Evolutionary conservation across 1,140 invertebrate genomes (phyloP).

Genomic region (Neodiprion fabricii): DNA sequence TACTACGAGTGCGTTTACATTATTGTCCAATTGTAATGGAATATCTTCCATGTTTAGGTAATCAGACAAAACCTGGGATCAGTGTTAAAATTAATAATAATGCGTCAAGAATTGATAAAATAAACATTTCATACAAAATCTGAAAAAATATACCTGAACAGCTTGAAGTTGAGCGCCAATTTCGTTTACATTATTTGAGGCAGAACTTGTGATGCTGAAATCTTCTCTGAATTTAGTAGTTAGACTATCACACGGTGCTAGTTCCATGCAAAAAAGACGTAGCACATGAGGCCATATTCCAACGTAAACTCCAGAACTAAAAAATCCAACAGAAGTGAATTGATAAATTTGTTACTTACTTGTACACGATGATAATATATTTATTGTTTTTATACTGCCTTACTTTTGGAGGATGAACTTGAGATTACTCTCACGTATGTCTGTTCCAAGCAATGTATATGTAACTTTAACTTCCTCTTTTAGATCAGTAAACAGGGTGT

Average conservation of each 20-base stretch:
- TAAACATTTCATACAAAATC: not conserved
- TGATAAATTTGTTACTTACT: not conserved
- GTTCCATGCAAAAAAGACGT: conserved; percentile 23
- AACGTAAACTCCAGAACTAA: conserved; percentile 12
- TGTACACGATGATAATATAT: not conserved
- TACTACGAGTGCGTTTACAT: conserved; percentile 32
- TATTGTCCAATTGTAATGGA: conserved; percentile 8
- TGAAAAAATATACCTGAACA: conserved; percentile 23
- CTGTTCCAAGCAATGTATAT: conserved; percentile 25
- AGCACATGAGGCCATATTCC: conserved; percentile 32
- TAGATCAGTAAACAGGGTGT: conserved; percentile 25
- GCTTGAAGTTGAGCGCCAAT: conserved; percentile 24
- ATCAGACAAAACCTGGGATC: conserved; percentile 25
- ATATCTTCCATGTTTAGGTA: conserved; percentile 26
- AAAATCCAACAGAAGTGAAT: not conserved
- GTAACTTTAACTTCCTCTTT: conserved; percentile 28
- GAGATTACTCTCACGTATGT: conserved; percentile 10
- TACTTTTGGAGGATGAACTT: conserved; percentile 10
- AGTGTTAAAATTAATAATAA: not conserved
- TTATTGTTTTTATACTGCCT: not conserved
- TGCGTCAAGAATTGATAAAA: not conserved
- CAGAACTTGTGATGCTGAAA: not conserved
- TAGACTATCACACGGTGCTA: conserved; percentile 8
- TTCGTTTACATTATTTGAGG: not conserved
- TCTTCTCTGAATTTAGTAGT: conserved; percentile 20